Base-by-base conservation (phyloP, 2,797 vertebrate species). In the Allobates femoralis region DNA sequence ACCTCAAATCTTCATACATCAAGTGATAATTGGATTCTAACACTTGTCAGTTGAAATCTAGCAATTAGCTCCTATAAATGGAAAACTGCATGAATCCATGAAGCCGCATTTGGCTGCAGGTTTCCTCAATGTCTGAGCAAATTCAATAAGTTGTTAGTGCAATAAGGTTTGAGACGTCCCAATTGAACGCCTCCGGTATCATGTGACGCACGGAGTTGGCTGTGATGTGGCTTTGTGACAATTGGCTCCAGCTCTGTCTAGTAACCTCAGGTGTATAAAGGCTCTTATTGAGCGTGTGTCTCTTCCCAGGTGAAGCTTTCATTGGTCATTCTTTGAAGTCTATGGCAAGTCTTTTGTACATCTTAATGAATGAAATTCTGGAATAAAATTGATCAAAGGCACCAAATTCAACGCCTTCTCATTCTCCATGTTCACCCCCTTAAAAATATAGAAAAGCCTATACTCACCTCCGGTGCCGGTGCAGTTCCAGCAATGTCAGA, bases 1-100 rank as follows among this genome's bases (percentile, higher is more conserved):
- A 75, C 76, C 67, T 41, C 41, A 80, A 84, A 85, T 81, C 58
- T 88, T 81, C 69, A 85, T 84, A 67, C 64, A 88, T 88, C 77
- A 88, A 28, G 12, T 50, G 23, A 69, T 85, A 88, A 88, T 88
- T 81, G 19, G 74, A 85, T 85, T 88, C 78, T 58, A 76, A 76
- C 51, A 85, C 55, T 88, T 88, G 77, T 84, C 87, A 85, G 26
- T 26, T 81, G 87, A 85, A 85, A 88, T 88, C 58, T 84, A n/a
- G 74, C 87, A 88, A 88, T 88, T 88, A 85, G 69, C 60, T 66
- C 79, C 77, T 84, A 76, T 88, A 81, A 85, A 85, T 76, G 77
- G 78, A 88, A 83, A 85, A 78, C 58, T 34, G 26, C 78, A 26
- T 62, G 66, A 50, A 85, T 81, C 50, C 60, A 80, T 77, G 86